Conservation (phyloP, 2,797 vertebrate genomes). For the Fistularia tabacaria region DNA sequence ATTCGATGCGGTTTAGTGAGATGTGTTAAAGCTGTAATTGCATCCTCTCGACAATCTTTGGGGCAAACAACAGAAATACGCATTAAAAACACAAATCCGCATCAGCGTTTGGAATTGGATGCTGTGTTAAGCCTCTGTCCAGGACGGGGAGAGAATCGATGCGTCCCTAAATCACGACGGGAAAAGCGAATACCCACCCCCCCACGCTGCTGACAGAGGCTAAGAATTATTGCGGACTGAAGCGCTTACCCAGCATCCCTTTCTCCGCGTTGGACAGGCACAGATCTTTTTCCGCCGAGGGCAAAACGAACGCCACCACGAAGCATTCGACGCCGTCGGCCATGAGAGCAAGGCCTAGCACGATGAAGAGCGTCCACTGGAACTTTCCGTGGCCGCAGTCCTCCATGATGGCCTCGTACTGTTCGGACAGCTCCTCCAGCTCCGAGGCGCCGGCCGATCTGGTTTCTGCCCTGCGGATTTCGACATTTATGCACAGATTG, state of each 20-base stretch:
- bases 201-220: background rate
- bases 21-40: too few species aligned
- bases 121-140: too few species aligned
- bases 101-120: too few species aligned
- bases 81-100: too few species aligned
- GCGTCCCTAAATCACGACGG: too few species aligned
- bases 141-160: too few species aligned
- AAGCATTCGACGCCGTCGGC: slow-evolving; percentile 95
- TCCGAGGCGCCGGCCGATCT: slow-evolving; percentile 62
- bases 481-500: too few species aligned
- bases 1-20: too few species aligned
- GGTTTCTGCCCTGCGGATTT: slow-evolving; percentile 51
- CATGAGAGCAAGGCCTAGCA: slow-evolving; percentile 93
- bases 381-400: slow-evolving; percentile 93
- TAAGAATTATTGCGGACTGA: background rate
- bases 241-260: slow-evolving; percentile 91
- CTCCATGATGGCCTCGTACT: slow-evolving; percentile 94
- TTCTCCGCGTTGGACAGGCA: slow-evolving; percentile 92
- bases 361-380: slow-evolving; percentile 93
- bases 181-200: too few species aligned
- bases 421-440: slow-evolving; percentile 88
- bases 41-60: too few species aligned
- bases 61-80: too few species aligned
- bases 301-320: slow-evolving; percentile 93
- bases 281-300: slow-evolving; percentile 95